These are phyloP conservation scores for Pantelozetes paolii DNA, from an alignment of 2,888 invertebrate genomes.

Conservation along the genomic window DNA sequence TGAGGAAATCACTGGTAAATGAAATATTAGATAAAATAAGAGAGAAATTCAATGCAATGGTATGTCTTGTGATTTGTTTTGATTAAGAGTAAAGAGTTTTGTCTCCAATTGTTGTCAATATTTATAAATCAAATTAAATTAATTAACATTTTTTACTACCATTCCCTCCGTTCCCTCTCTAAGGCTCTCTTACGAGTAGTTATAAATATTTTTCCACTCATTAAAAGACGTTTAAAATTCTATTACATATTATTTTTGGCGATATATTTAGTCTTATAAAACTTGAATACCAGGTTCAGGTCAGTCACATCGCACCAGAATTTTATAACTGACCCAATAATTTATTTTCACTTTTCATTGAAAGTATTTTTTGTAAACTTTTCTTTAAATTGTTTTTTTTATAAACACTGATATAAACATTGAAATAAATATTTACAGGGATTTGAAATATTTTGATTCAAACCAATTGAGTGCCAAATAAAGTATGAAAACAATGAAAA, in stretches of 20 bases:
- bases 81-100: too few relatives aligned
- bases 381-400: not conserved
- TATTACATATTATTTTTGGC: constrained; percentile 8
- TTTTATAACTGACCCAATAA: constrained; percentile 4
- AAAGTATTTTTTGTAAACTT: not conserved
- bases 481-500: constrained; percentile 6
- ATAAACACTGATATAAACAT: not conserved
- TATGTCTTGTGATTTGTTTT: too few relatives aligned
- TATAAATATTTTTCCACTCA: not conserved
- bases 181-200: not conserved
- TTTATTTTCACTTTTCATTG: constrained; percentile 9
- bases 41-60: too few relatives aligned
- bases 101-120: too few relatives aligned
- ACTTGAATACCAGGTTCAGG: constrained; percentile 19
- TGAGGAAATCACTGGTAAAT: too few relatives aligned
- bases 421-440: too few relatives aligned
- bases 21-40: too few relatives aligned
- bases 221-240: not conserved
- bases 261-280: constrained; percentile 13
- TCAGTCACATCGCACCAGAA: constrained; percentile 4
- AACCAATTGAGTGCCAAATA: not conserved
- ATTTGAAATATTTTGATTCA: too few relatives aligned
- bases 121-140: too few relatives aligned
- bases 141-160: too few relatives aligned
- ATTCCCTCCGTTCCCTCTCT: too few relatives aligned